Percentiles rank a stretch among this genome's conserved stretches.
These are phyloP conservation scores for Pangasius krempfi DNA, from an alignment of 2,797 vertebrate species.

Conservation along the genomic window DNA sequence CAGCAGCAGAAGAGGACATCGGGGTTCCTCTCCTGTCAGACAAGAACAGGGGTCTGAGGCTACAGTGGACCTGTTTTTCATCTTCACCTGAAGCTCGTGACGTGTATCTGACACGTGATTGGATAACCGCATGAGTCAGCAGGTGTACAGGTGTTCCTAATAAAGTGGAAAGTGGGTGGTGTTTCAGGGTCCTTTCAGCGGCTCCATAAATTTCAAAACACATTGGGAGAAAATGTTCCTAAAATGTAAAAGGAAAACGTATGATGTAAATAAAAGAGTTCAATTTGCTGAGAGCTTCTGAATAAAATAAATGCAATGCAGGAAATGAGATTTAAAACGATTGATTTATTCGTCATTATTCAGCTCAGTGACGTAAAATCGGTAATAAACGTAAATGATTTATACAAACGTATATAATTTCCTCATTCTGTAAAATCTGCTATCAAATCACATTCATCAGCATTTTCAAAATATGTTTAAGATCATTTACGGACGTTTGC, in stretches of 20 bases:
- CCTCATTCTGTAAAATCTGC: not conserved
- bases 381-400: not conserved
- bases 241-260: too few species aligned
- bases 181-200: too few species aligned
- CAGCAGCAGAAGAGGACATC: too few species aligned
- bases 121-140: not conserved
- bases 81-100: not conserved
- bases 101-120: not conserved
- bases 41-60: too few species aligned
- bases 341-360: not conserved
- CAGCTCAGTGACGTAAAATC: not conserved
- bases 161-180: not conserved
- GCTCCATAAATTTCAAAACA: too few species aligned
- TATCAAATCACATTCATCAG: not conserved
- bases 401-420: not conserved
- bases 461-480: not conserved
- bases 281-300: not conserved
- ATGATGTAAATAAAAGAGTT: too few species aligned
- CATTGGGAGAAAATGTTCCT: too few species aligned
- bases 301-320: not conserved
- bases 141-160: not conserved
- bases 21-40: too few species aligned
- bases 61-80: too few species aligned
- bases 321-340: not conserved
- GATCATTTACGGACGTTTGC: not conserved